Conservation (phyloP, 1,140 invertebrate species). For the Bombus balteatus region DNA sequence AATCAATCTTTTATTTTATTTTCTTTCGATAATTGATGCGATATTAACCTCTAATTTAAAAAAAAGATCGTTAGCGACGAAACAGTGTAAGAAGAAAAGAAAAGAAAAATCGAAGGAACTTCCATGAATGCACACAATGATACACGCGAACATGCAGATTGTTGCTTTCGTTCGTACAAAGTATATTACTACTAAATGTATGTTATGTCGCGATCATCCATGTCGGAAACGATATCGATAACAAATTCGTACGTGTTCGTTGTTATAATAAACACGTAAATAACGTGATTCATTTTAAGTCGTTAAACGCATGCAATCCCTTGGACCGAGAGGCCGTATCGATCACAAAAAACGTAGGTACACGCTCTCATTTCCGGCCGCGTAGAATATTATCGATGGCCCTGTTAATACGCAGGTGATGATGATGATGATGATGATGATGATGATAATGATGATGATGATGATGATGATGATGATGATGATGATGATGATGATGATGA, state of each 20-base stretch:
- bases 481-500: conserved; percentile 63
- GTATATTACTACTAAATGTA: background rate
- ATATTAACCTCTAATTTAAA: background rate
- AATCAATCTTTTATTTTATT: no score
- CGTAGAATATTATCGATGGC: conserved; percentile 63
- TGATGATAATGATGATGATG: conserved; percentile 74
- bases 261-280: conserved; percentile 52
- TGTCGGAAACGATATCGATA: conserved; percentile 30
- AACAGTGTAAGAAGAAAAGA: background rate
- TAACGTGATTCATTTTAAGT: conserved; percentile 52
- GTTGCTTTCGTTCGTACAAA: background rate
- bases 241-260: conserved; percentile 54
- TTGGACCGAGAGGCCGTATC: conserved; percentile 66
- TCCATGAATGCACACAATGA: background rate
- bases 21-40: background rate
- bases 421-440: conserved; percentile 81
- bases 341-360: conserved; percentile 71
- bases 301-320: conserved; percentile 56
- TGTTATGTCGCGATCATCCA: background rate
- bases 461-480: conserved; percentile 71
- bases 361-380: conserved; percentile 55
- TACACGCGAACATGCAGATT: background rate
- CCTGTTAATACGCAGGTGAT: conserved; percentile 79
- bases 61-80: conserved; percentile 7
- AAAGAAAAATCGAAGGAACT: background rate